phyloP scores from a whole-genome alignment of 2,888 invertebrate species.

The Scrobipalpa costella region DNA sequence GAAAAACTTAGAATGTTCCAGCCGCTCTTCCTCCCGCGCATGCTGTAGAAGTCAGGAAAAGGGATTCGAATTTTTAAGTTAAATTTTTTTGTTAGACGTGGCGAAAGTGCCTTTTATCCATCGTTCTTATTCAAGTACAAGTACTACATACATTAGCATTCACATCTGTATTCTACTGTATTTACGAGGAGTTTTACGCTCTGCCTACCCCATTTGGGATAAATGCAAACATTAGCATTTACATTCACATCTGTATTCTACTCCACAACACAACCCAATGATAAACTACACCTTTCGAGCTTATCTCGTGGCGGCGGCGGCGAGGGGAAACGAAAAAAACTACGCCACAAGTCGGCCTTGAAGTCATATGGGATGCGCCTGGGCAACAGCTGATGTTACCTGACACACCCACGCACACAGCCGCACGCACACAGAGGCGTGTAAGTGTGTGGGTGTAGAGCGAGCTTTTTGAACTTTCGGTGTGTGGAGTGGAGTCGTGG shows the following conservation, averaged over 20 bases:
- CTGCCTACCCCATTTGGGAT: too few relatives aligned
- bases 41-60: too few relatives aligned
- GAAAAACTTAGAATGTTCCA: too few relatives aligned
- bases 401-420: constrained; percentile 56
- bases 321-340: constrained; percentile 43
- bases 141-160: not conserved
- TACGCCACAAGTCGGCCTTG: constrained; percentile 66
- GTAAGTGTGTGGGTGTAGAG: constrained; percentile 21
- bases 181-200: too few relatives aligned
- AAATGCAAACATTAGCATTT: constrained; percentile 5
- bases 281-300: constrained; percentile 21
- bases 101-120: too few relatives aligned
- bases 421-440: constrained; percentile 33
- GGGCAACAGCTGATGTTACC: constrained; percentile 78
- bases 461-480: constrained; percentile 22
- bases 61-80: too few relatives aligned
- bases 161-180: constrained; percentile 1
- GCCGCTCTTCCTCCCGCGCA: too few relatives aligned
- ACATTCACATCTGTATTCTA: constrained; percentile 3
- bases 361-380: constrained; percentile 74
- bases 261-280: constrained; percentile 14
- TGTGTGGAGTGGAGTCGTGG: not conserved
- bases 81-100: too few relatives aligned
- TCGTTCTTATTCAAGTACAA: too few relatives aligned
- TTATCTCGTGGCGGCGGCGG: constrained; percentile 21